Evolutionary conservation across 2,113 vertebrate genomes (phyloP), one percentile per base, ranked within the genome.

Genomic region (Petrocephalus microphthalmus): DNA sequence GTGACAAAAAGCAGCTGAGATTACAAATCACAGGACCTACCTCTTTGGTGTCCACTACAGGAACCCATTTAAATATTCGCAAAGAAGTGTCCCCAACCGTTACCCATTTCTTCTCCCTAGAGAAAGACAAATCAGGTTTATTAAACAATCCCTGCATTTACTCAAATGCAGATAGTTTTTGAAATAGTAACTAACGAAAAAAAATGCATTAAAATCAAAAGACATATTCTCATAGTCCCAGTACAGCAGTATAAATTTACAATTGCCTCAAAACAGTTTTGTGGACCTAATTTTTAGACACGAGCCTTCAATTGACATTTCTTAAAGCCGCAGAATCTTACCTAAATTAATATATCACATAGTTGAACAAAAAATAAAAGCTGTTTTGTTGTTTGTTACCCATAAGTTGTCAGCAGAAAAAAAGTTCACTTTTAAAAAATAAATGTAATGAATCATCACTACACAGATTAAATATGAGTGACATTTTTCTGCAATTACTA

Each of bases 101-200:
- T 90, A 97, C 97, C 97, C 97, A 97, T 89, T 97, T 97, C 93
- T 97, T 97, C 95, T 97, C 97, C 97, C 97, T 97, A 87, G 60
- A 88, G 87, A 92, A 87, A 88, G 20, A 5, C 84, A 89, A 22
- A 67, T 7, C 53, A 83, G 37, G 13, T 10, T 84, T 88, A 47
- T 45, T 42, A 53, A 37, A 42, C 29, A 60, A 86, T 64, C 54
- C 33, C 17, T n/a, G 37, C 10, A 6, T 83, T 49, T 83, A 78
- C 1, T 78, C 71, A 78, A 78, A 37, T 67, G 10, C 11, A 67
- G 60, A 64, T 25, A 64, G 60, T 64, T 29, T 3, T 64, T 25
- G 25, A 64, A 64, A 64, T 11, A 7, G 2, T 47, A 1, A 64
- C 25, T 64, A 64, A 25, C 60, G 10, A 8, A 25, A 64, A 64